Base-by-base conservation (phyloP, 2,888 invertebrate genomes). In the Miltochrista miniata region DNA sequence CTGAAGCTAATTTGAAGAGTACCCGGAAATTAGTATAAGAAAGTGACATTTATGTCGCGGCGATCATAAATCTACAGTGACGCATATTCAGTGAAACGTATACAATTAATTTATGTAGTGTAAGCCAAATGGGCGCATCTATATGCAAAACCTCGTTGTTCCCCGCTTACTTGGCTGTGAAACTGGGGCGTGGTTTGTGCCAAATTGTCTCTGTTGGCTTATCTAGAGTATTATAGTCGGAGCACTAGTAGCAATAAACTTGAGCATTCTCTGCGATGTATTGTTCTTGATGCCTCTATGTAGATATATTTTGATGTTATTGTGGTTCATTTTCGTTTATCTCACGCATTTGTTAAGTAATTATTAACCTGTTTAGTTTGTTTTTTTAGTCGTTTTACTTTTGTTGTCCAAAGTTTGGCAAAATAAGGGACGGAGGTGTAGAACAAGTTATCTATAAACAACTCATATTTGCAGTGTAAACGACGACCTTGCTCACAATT, bases 141-240 rank as follows among this genome's bases (percentile, higher is more conserved):
- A 87, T 86, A 90, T 89, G 88, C 86, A 89, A 88, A 90, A 88
- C 82, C 87, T 85, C 82, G 76, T 85, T 82, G 83, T 74, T 72
- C 67, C 69, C 69, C 72, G 81, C 83, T 84, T 84, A 82, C 87
- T 87, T 86, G 86, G 87, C 86, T 85, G 67, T 79, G 77, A 79
- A 88, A 87, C 83, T 85, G 72, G 88, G 84, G 76, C 87, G 84
- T 76, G 78, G 83, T 80, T 82, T 83, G 87, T 90, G 90, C 90
- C 91, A 91, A 90, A 90, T 90, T 85, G 91, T 90, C 90, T 87
- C 83, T 76, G 83, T 76, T 83, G 86, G 90, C 90, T 91, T 91
- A 91, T 91, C 91, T 90, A 76, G 76, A 84, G 85, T 85, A 88
- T 85, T 85, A 87, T 85, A 79, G 82, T 79, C 79, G 76, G 79